Evolutionary conservation across 2,888 invertebrate species (phyloP).

Genomic region (Charanyca ferruginea): DNA sequence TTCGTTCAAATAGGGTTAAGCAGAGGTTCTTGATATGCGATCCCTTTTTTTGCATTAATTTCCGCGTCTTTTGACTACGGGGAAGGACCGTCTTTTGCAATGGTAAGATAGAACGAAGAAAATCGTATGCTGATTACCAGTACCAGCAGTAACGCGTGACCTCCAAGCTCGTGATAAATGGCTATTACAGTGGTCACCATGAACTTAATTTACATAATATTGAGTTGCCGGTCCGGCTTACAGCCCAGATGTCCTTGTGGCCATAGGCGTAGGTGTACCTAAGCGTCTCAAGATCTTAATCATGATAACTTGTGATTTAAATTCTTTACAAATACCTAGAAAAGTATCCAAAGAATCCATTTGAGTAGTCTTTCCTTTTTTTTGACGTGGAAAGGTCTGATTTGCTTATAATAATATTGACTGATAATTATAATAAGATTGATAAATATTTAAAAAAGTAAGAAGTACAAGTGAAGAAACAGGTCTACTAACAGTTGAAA

Average conservation of each 20-base stretch:
- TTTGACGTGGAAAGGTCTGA: neutral
- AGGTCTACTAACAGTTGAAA: too few relatives aligned
- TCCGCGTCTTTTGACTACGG: neutral
- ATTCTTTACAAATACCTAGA: neutral
- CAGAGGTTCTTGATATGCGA: too few relatives aligned
- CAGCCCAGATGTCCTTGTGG: conserved; percentile 43
- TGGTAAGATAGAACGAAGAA: neutral
- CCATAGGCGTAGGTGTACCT: conserved; percentile 19
- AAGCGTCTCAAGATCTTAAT: conserved; percentile 34
- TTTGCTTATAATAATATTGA: neutral
- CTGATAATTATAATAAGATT: neutral
- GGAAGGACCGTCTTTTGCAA: neutral
- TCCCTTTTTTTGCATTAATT: neutral
- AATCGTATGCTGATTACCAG: conserved; percentile 4
- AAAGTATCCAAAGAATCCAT: neutral
- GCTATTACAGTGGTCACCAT: conserved; percentile 36
- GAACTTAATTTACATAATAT: conserved; percentile 45
- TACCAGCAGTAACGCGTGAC: conserved; percentile 9
- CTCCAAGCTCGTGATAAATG: conserved; percentile 36
- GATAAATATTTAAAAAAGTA: neutral
- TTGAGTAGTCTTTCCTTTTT: neutral
- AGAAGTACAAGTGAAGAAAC: too few relatives aligned
- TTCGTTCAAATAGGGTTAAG: too few relatives aligned
- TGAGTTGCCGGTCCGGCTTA: conserved; percentile 9
- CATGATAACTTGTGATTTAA: neutral